Conservation (phyloP, 2,113 vertebrate species). For the Passer montanus region DNA sequence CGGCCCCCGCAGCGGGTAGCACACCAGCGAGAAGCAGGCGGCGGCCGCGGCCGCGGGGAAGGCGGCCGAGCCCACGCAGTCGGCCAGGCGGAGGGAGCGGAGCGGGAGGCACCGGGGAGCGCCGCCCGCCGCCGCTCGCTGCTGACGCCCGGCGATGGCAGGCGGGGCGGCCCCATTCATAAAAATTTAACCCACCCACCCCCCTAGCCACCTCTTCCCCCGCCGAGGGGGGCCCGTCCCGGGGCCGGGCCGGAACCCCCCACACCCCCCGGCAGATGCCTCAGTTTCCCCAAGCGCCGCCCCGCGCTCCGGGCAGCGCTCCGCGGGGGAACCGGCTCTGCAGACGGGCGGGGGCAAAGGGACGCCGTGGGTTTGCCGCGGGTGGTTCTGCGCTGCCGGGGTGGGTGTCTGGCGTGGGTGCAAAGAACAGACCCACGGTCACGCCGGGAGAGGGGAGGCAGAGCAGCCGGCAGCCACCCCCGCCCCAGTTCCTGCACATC, state of each 20-base stretch:
- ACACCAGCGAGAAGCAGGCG: conserved; percentile 53
- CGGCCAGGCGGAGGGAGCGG: background rate
- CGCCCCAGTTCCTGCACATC: accelerated
- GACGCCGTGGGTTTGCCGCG: background rate
- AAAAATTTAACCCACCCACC: background rate
- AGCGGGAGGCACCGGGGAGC: too few relatives aligned
- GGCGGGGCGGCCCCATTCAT: conserved; percentile 6
- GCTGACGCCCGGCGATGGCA: background rate
- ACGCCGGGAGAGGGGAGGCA: background rate
- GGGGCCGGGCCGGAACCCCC: background rate
- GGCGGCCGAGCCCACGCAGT: background rate
- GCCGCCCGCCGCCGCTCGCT: too few relatives aligned
- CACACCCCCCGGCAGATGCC: background rate
- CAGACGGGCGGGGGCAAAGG: background rate
- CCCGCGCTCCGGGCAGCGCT: background rate
- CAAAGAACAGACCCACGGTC: background rate
- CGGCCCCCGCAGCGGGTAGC: conserved; percentile 28
- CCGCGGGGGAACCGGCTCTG: background rate
- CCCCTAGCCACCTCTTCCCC: background rate
- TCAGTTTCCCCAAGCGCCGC: background rate
- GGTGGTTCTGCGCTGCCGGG: background rate
- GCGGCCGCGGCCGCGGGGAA: background rate
- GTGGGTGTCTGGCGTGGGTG: background rate
- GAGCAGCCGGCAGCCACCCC: background rate
- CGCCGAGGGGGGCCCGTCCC: background rate